These are phyloP conservation scores for Pyrgilauda ruficollis DNA, from an alignment of 2,113 vertebrate species.

Conservation along the genomic window DNA sequence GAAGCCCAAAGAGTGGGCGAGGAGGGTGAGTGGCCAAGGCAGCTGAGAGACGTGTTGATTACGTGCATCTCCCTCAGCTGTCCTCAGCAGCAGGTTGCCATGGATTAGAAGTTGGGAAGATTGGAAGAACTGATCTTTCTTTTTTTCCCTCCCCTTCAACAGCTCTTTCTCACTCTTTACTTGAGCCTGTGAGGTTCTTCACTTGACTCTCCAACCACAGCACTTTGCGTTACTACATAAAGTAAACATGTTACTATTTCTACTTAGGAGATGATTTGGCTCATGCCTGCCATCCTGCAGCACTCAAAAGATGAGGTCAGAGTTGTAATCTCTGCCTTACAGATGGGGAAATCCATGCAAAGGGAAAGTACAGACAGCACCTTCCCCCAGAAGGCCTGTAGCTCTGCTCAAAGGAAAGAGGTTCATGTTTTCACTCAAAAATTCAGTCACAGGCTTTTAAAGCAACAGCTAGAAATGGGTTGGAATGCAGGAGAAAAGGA, in stretches of 20 bases:
- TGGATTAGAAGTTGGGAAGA: not conserved
- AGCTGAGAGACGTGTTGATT: constrained; percentile 25
- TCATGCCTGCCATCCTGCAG: not conserved
- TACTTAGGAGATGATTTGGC: not conserved
- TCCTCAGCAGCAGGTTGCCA: not conserved
- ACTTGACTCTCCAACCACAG: not conserved
- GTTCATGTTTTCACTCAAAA: not conserved
- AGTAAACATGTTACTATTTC: not conserved
- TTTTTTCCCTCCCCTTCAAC: accelerated
- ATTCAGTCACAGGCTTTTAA: not conserved
- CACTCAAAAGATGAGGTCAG: not conserved
- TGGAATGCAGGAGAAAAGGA: not conserved
- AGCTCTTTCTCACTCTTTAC: not conserved
- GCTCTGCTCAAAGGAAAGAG: not conserved
- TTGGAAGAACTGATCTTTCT: not conserved
- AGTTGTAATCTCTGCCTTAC: not conserved
- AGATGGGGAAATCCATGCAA: not conserved
- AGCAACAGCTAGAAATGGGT: not conserved
- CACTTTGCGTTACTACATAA: accelerated
- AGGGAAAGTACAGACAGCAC: not conserved
- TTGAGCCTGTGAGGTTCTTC: not conserved
- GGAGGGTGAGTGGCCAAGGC: constrained; percentile 28
- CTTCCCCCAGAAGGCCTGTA: not conserved
- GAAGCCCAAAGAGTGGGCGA: constrained; percentile 12
- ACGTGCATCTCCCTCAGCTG: constrained; percentile 29